Evolutionary conservation across 2,113 vertebrate genomes (phyloP).

Genomic region (Silurus meridionalis): DNA sequence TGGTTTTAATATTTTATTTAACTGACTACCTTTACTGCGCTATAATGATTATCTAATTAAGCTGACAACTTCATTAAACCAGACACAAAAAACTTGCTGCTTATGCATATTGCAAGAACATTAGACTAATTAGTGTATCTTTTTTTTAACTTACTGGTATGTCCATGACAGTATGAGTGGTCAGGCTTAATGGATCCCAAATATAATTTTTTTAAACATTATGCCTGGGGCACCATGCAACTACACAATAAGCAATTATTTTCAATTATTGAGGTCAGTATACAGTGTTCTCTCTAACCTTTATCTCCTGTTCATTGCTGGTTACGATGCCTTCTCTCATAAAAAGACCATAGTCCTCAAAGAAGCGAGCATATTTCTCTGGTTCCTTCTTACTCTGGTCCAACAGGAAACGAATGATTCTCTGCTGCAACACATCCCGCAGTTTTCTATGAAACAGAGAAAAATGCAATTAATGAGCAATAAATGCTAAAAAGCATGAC

Average conservation of each 20-base stretch:
- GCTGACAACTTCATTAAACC: neutral
- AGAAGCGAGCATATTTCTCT: constrained; percentile 90
- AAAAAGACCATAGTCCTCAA: constrained; percentile 92
- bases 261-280: neutral
- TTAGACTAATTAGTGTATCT: neutral
- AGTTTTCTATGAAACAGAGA: constrained; percentile 81
- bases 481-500: neutral
- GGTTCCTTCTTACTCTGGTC: constrained; percentile 96
- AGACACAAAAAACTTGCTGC: neutral
- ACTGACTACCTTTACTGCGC: too few relatives aligned
- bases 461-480: neutral
- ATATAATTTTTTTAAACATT: neutral
- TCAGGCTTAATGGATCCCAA: too few relatives aligned
- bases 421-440: constrained; percentile 87
- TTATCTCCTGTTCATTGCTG: constrained; percentile 87
- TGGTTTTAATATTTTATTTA: neutral
- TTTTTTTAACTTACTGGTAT: neutral
- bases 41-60: neutral
- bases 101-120: neutral
- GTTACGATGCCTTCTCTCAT: constrained; percentile 97
- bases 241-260: neutral
- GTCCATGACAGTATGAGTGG: too few relatives aligned
- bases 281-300: constrained; percentile 69
- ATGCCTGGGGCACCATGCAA: neutral
- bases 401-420: constrained; percentile 89